Conservation (phyloP, 2,888 invertebrate genomes). For the Drosophila neotestacea region DNA sequence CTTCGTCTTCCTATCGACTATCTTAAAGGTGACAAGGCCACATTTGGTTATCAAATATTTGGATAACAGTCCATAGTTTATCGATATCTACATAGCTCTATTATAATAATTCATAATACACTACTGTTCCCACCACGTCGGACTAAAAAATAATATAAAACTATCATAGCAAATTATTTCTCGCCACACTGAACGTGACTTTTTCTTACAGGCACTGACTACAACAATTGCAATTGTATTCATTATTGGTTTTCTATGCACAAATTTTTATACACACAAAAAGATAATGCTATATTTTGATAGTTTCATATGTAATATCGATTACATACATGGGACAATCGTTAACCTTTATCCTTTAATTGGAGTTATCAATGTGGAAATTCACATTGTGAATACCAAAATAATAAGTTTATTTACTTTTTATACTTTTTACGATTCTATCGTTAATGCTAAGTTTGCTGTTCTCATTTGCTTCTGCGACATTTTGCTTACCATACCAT, state of each 20-base stretch:
- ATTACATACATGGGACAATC: background rate
- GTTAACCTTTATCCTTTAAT: background rate
- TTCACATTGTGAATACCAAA: too few species aligned
- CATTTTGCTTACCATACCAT: conserved; percentile 6
- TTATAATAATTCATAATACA: conserved; percentile 40
- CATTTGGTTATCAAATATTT: conserved; percentile 49
- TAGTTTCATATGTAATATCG: conserved; percentile 3
- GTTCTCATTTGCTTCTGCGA: background rate
- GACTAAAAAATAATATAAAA: conserved; percentile 23
- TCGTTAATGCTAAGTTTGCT: background rate
- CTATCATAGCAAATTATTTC: conserved; percentile 22
- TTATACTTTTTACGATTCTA: background rate
- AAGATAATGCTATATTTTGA: conserved; percentile 14
- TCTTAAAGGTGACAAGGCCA: conserved; percentile 54
- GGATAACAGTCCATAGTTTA: conserved; percentile 52
- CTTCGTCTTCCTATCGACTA: conserved; percentile 15
- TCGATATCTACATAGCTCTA: conserved; percentile 38
- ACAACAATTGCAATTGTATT: conserved; percentile 49
- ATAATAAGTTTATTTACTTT: background rate
- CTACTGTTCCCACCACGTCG: conserved; percentile 34
- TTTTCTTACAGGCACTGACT: conserved; percentile 32
- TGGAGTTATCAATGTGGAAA: background rate
- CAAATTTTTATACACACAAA: conserved; percentile 31
- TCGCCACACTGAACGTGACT: conserved; percentile 65
- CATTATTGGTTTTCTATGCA: conserved; percentile 32